Percentiles rank a stretch among this genome's conserved stretches.
Conservation (phyloP, 2,113 vertebrate genomes). For the Burhinus bistriatus region DNA sequence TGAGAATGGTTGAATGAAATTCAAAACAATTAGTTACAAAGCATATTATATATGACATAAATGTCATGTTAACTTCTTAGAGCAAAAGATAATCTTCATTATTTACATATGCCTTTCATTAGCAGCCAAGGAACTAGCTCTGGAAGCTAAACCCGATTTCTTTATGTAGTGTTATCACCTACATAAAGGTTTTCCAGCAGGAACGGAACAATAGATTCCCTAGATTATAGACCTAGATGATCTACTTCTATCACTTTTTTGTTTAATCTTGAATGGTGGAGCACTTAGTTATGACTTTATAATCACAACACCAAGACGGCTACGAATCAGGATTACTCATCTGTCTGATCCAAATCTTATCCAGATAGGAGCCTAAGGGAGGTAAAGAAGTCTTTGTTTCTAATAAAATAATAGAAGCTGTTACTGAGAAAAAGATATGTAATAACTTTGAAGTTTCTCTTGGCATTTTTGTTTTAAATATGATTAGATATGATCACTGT, state of each 20-base stretch:
- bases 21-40: slow-evolving; percentile 5
- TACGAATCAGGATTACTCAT: background rate
- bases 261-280: background rate
- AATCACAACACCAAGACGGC: background rate
- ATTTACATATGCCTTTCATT: background rate
- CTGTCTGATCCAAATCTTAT: background rate
- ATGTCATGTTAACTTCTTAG: background rate
- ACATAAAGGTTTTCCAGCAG: background rate
- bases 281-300: background rate
- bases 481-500: background rate
- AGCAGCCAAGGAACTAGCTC: background rate
- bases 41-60: background rate
- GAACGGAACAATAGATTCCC: background rate
- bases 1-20: background rate
- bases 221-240: background rate
- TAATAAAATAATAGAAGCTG: background rate
- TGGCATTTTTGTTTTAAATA: background rate
- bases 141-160: background rate
- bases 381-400: background rate
- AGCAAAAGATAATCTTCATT: background rate
- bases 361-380: background rate
- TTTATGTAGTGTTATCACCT: background rate
- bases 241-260: background rate
- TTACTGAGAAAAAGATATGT: background rate
- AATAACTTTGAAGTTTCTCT: background rate